Percentiles rank a stretch among this genome's conserved stretches.
Evolutionary conservation across 2,113 vertebrate genomes (phyloP).

Genomic region (Progne subis): DNA sequence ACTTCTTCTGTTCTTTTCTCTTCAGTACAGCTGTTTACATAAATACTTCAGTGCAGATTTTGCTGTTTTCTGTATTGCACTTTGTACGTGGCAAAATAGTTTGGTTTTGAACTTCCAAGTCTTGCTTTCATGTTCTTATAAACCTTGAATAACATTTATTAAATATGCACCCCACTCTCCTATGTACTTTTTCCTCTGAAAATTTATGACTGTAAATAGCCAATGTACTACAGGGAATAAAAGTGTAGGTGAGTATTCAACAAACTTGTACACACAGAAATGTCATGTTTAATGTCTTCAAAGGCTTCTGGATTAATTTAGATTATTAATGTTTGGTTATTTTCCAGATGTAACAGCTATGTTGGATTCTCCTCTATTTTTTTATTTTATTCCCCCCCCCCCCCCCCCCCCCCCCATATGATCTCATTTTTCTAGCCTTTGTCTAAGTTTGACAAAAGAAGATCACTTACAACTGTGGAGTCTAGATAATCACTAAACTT

Average conservation of each 20-base stretch:
- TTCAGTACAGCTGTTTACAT: not conserved
- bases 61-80: not conserved
- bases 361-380: not conserved
- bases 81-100: not conserved
- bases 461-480: fast-evolving
- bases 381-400: not conserved
- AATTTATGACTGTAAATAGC: not conserved
- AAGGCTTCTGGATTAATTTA: not conserved
- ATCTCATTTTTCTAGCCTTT: not conserved
- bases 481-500: not conserved
- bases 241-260: not conserved
- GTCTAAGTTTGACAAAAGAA: not conserved
- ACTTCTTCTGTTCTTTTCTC: not conserved
- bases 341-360: not conserved
- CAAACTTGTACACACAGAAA: not conserved
- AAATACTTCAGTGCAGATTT: not conserved
- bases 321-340: not conserved
- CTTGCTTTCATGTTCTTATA: not conserved
- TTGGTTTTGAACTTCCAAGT: not conserved
- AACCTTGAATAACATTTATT: not conserved
- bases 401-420: not conserved
- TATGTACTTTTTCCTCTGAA: not conserved
- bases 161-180: fast-evolving
- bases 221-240: not conserved
- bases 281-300: not conserved